Evolutionary conservation across 2,113 vertebrate genomes (phyloP).

Genomic region (Tetrax tetrax): DNA sequence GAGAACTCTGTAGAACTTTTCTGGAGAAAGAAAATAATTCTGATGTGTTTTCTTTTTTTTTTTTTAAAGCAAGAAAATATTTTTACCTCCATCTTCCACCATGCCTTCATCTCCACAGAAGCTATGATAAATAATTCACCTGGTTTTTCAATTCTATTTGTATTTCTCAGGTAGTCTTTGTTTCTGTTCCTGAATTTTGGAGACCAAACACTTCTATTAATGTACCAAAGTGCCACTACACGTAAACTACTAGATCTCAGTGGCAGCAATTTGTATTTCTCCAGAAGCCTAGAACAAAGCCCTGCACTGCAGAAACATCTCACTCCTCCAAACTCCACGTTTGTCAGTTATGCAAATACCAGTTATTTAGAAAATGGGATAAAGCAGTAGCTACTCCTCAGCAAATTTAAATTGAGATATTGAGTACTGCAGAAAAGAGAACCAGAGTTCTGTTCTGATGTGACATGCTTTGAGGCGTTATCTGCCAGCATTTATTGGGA

Average conservation of each 20-base stretch:
- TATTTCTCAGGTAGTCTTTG: neutral
- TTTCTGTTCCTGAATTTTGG: neutral
- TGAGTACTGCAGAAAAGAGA: neutral
- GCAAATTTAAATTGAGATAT: neutral
- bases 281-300: neutral
- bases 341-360: neutral
- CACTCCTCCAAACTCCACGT: neutral
- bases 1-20: neutral
- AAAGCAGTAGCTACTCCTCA: neutral
- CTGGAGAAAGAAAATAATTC: neutral
- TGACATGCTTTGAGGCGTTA: neutral
- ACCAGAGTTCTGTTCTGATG: neutral
- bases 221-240: fast-evolving
- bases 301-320: neutral
- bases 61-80: neutral
- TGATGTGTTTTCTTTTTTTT: neutral
- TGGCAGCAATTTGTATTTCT: neutral
- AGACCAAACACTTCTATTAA: neutral
- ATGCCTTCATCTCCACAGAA: neutral
- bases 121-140: neutral
- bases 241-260: neutral
- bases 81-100: neutral
- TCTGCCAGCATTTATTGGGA: neutral
- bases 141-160: neutral
- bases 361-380: neutral